A percentile compares a stretch with the other conserved stretches of the same genome.
Conservation (phyloP, 2,113 vertebrate genomes). For the Pardalotus punctatus region DNA sequence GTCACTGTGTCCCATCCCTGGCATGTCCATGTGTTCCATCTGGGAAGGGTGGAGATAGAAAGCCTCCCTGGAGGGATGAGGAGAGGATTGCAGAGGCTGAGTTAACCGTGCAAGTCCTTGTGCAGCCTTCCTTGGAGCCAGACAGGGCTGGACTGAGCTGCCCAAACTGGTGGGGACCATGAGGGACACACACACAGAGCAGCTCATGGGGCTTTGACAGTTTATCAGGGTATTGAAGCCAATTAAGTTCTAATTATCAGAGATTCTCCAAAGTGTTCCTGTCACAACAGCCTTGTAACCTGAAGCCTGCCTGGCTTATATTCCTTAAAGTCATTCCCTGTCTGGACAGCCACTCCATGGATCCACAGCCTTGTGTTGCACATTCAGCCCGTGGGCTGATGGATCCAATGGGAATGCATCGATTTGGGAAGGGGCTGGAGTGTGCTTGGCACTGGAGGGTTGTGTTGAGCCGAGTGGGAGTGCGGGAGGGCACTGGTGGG, state of each 20-base stretch:
- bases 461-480: not conserved
- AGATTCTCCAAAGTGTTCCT: not conserved
- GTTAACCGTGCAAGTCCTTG: not conserved
- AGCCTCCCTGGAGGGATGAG: not conserved
- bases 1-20: not conserved
- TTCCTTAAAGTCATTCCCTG: not conserved
- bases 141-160: not conserved
- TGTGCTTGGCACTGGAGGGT: not conserved
- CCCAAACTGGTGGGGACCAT: not conserved
- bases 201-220: not conserved
- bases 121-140: not conserved
- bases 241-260: constrained; percentile 26
- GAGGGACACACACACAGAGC: not conserved
- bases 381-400: not conserved
- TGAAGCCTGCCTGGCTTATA: not conserved
- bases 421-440: not conserved
- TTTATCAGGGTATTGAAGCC: not conserved
- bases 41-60: not conserved
- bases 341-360: not conserved
- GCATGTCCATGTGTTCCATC: not conserved
- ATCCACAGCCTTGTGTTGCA: not conserved
- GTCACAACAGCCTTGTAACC: not conserved
- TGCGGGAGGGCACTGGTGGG: not conserved
- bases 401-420: rapidly evolving
- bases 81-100: not conserved